These are phyloP conservation scores for Rhabdomys pumilio DNA, from an alignment of 2,797 vertebrate genomes.

Conservation along the genomic window DNA sequence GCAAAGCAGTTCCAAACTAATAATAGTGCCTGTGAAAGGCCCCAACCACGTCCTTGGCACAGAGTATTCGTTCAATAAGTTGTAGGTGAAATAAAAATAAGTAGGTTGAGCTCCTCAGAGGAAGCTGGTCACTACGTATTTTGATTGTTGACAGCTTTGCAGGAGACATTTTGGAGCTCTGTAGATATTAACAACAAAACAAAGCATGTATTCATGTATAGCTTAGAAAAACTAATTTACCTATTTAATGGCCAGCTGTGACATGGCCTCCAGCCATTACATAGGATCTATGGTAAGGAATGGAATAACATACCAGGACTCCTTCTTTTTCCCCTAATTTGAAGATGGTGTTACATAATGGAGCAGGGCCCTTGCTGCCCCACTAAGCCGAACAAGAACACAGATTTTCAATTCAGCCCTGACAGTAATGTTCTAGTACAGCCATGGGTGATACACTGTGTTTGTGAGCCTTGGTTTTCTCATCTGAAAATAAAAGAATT, in stretches of 20 bases:
- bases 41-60: neutral
- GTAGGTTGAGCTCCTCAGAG: conserved; percentile 8
- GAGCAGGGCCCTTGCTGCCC: neutral
- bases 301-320: neutral
- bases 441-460: neutral
- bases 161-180: neutral
- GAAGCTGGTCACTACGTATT: neutral
- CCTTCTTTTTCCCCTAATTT: neutral
- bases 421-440: neutral
- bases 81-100: conserved; percentile 41
- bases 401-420: neutral
- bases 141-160: conserved; percentile 28
- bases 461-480: conserved; percentile 52
- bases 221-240: neutral
- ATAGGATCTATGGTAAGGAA: neutral
- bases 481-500: conserved; percentile 38
- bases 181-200: neutral
- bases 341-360: neutral
- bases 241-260: neutral
- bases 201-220: conserved; percentile 11
- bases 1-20: neutral
- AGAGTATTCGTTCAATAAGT: neutral
- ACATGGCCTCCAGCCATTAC: neutral
- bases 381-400: neutral
- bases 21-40: neutral